Evolutionary conservation across 2,113 vertebrate genomes (phyloP), one percentile per base, ranked within the genome.

Genomic region (Aplodontia rufa): DNA sequence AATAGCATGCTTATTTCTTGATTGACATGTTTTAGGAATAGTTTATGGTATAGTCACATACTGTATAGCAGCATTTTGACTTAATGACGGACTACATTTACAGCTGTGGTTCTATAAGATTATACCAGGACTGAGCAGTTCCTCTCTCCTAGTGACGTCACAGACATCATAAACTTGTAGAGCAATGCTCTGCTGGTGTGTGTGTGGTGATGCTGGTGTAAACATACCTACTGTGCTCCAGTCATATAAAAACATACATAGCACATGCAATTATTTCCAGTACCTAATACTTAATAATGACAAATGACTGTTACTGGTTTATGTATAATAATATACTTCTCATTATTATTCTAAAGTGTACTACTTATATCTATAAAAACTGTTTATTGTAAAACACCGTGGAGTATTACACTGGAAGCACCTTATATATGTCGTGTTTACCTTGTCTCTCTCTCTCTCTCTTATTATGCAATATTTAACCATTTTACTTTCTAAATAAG

Each of bases 1-100:
- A 90, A 87, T 81, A 71, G 94, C 85, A 64, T 69, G 19, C 40
- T 94, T 89, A 30, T 62, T 87, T 95, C 45, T 95, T 91, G 51
- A 92, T 47, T 49, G 76, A 68, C 37, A 92, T 3, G 64, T 69
- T 78, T 92, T 90, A 69, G 88, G 24, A 86, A n/a, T 75, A 58
- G 83, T 94, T 81, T 83, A 93, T 76, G 68, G 26, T 69, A 75
- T 19, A 66, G 24, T 66, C 55, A 82, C 47, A 14, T 3, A 62
- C 19, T 72, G 10, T 8, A n/a, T 53, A 35, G 62, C n/a, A 66
- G 8, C 30, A n/a, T 5, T 74, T 89, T 37, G 42, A 32, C 30
- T 19, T 19, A 62, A 42, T 5, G 20, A 51, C 8, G 3, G n/a
- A 13, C 30, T 82, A 7, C 22, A 45, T 55, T 45, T 30, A 53